A percentile compares a stretch with the other conserved stretches of the same genome.
phyloP scores from a whole-genome alignment of 1,140 invertebrate genomes.

The Ctenoplectra terminalis region DNA sequence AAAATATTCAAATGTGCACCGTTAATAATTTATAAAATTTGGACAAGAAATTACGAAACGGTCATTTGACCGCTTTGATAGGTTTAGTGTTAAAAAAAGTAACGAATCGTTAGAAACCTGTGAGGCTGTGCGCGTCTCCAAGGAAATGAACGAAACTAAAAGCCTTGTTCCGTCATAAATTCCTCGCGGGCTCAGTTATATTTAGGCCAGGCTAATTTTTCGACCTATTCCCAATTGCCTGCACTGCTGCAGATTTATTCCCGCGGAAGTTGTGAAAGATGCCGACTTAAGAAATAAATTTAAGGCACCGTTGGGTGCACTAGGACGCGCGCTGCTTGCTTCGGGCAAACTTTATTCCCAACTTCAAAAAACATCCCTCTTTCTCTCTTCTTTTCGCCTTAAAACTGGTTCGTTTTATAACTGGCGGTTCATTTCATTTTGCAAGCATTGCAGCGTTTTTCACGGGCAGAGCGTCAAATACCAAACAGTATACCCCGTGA shows the following conservation, averaged over 20 bases:
- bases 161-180: background rate
- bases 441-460: background rate
- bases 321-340: background rate
- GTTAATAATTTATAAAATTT: too few species aligned
- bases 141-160: conserved; percentile 12
- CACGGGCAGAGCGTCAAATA: too few species aligned
- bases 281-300: conserved; percentile 45
- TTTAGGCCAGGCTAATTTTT: conserved; percentile 28
- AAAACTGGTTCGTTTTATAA: conserved; percentile 6
- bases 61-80: too few species aligned
- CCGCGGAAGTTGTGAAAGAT: conserved; percentile 40
- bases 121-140: background rate
- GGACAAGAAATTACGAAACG: too few species aligned
- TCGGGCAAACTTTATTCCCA: background rate
- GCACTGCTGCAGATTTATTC: conserved; percentile 35
- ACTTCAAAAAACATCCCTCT: background rate
- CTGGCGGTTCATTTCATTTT: background rate
- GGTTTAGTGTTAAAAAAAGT: too few species aligned
- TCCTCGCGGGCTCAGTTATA: background rate
- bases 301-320: conserved; percentile 35
- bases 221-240: conserved; percentile 24
- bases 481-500: too few species aligned
- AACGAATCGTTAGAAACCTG: too few species aligned
- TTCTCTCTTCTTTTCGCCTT: too few species aligned
- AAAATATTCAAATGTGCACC: too few species aligned